Conservation (phyloP, 2,888 invertebrate genomes). For the Drosophila buzzatii region DNA sequence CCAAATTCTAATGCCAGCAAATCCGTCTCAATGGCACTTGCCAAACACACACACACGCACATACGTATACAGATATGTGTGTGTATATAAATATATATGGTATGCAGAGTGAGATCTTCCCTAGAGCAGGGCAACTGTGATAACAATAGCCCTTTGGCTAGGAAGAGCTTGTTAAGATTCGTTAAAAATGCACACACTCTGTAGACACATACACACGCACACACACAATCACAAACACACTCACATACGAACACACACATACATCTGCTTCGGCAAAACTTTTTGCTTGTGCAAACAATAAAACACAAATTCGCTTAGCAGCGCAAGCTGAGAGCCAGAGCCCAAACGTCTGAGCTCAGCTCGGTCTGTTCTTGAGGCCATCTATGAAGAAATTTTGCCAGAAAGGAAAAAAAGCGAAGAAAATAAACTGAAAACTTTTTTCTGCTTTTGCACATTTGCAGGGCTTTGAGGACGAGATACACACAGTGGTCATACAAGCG, state of each 20-base stretch:
- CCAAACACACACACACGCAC: constrained; percentile 20
- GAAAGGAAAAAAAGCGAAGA: constrained; percentile 13
- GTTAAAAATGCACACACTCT: constrained; percentile 75
- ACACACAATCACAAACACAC: constrained; percentile 16
- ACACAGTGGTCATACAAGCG: constrained; percentile 85
- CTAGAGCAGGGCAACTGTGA: constrained; percentile 63
- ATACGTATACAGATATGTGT: background rate
- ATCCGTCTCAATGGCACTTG: constrained; percentile 80
- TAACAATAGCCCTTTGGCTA: constrained; percentile 74
- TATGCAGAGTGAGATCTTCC: constrained; percentile 45
- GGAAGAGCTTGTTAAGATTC: constrained; percentile 80
- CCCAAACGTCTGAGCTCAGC: constrained; percentile 24
- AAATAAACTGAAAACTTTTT: constrained; percentile 19
- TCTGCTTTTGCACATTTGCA: constrained; percentile 58
- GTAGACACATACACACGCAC: constrained; percentile 28
- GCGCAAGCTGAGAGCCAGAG: constrained; percentile 41
- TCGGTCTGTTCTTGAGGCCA: constrained; percentile 56
- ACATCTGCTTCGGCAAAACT: constrained; percentile 61
- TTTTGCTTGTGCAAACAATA: constrained; percentile 81
- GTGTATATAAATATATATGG: constrained; percentile 1
- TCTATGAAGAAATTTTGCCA: constrained; percentile 64
- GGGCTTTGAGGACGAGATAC: constrained; percentile 85
- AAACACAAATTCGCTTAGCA: constrained; percentile 81
- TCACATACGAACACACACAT: constrained; percentile 1
- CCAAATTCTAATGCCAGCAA: constrained; percentile 71